A percentile compares a stretch with the other conserved stretches of the same genome.
phyloP scores from a whole-genome alignment of 2,113 vertebrate genomes.

The Atherinomorus stipes region DNA sequence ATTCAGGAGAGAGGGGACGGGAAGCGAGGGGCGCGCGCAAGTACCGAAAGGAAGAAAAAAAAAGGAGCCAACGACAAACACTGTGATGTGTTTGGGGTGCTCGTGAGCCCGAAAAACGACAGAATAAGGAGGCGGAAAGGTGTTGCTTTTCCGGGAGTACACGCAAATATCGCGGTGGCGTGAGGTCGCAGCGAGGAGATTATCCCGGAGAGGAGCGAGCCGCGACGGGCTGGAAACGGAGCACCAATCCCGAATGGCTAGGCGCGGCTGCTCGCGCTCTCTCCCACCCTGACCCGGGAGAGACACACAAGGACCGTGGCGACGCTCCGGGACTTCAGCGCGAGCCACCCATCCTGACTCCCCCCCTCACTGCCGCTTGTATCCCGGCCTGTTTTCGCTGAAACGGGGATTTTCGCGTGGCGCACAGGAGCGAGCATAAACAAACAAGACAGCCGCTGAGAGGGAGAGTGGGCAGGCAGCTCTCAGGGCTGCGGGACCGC shows the following conservation, averaged over 20 bases:
- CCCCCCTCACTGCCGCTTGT: neutral
- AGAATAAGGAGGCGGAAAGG: conserved; percentile 7
- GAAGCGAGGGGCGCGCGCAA: conserved; percentile 78
- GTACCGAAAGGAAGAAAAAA: conserved; percentile 64
- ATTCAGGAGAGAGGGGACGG: conserved; percentile 62
- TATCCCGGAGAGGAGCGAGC: conserved; percentile 52
- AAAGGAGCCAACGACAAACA: conserved; percentile 20
- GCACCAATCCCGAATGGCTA: conserved; percentile 80
- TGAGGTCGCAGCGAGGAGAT: conserved; percentile 59
- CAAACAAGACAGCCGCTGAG: conserved; percentile 65
- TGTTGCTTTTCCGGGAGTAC: conserved; percentile 9
- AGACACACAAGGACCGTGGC: conserved; percentile 39
- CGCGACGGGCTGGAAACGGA: conserved; percentile 57
- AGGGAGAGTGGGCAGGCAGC: conserved; percentile 47
- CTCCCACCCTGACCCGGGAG: conserved; percentile 76
- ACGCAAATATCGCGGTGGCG: conserved; percentile 44
- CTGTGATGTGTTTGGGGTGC: conserved; percentile 44
- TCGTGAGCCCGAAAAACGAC: conserved; percentile 44
- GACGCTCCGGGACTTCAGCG: conserved; percentile 32
- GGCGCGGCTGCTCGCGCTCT: conserved; percentile 78
- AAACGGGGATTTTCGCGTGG: conserved; percentile 58
- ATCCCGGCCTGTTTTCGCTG: conserved; percentile 52
- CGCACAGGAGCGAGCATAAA: conserved; percentile 71
- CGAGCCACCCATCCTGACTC: conserved; percentile 27
- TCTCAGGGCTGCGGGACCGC: conserved; percentile 54